Conservation (phyloP, 2,113 vertebrate species). For the Cichladusa arquata region DNA sequence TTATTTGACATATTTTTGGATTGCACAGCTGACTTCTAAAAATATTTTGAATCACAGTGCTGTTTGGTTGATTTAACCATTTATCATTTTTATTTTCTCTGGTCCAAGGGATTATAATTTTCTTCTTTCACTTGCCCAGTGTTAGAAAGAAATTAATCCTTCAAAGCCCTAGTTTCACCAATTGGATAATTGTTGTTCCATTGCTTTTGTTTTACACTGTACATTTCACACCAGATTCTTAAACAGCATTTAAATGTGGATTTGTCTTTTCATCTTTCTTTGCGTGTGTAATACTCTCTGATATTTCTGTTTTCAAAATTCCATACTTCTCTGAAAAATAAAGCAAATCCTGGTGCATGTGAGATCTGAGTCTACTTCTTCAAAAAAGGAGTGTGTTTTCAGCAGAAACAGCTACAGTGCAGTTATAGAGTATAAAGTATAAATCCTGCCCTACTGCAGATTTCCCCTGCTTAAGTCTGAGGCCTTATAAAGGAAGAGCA, state of each 20-base stretch:
- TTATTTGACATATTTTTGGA: not conserved
- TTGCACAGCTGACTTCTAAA: not conserved
- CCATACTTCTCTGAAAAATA: not conserved
- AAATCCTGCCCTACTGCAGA: not conserved
- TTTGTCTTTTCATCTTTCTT: not conserved
- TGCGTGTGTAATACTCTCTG: not conserved
- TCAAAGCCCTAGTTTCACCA: not conserved
- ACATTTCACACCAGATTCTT: not conserved
- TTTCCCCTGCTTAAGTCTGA: not conserved
- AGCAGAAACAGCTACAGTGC: not conserved
- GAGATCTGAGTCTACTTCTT: not conserved
- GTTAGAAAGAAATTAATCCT: not conserved
- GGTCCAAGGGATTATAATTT: not conserved
- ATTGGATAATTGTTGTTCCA: not conserved
- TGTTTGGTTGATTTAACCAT: not conserved
- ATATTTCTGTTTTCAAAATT: not conserved
- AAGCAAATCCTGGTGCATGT: not conserved
- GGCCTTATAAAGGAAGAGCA: not conserved
- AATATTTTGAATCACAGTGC: not conserved
- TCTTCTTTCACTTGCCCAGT: not conserved
- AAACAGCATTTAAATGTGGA: not conserved
- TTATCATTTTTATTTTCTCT: not conserved
- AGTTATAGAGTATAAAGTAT: not conserved
- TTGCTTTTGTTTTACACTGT: not conserved
- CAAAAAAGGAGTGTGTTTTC: not conserved